Conservation (phyloP, 1,140 invertebrate genomes). For the Drosophila fuyamai region DNA sequence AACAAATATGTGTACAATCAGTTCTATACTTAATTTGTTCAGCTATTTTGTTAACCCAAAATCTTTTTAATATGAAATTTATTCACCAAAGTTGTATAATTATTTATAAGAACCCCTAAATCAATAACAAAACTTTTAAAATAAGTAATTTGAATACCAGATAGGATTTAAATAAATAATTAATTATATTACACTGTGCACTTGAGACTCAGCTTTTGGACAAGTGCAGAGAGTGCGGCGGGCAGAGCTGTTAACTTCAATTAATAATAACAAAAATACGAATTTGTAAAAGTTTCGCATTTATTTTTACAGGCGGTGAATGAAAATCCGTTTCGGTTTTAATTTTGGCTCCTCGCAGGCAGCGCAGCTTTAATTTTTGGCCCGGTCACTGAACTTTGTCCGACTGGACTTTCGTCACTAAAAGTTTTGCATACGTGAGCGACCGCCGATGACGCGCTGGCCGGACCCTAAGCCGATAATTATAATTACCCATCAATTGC, state of each 20-base stretch:
- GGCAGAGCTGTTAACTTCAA: slow-evolving; percentile 23
- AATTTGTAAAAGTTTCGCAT: slow-evolving; percentile 76
- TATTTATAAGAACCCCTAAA: too few species aligned
- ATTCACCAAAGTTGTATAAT: too few species aligned
- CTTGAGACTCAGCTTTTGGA: slow-evolving; percentile 12
- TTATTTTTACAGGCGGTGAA: slow-evolving; percentile 74
- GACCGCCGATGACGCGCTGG: slow-evolving; percentile 48
- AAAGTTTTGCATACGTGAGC: slow-evolving; percentile 67
- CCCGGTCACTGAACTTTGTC: slow-evolving; percentile 77
- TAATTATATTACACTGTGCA: slow-evolving; percentile 13
- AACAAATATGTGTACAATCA: too few species aligned
- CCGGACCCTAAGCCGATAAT: slow-evolving; percentile 38
- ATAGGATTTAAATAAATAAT: neutral
- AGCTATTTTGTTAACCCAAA: too few species aligned
- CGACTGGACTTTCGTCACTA: slow-evolving; percentile 78
- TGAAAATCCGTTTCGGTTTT: slow-evolving; percentile 74
- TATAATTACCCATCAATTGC: slow-evolving; percentile 35
- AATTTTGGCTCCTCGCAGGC: slow-evolving; percentile 34
- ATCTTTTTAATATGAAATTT: too few species aligned
- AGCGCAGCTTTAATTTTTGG: slow-evolving; percentile 18
- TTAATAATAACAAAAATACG: slow-evolving; percentile 69
- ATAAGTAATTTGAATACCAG: too few species aligned
- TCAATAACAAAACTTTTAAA: too few species aligned
- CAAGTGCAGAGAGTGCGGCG: slow-evolving; percentile 38
- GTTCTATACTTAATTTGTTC: too few species aligned